Evolutionary conservation across 2,888 invertebrate species (phyloP), one percentile per base, ranked within the genome.

Genomic region (Globia sparganii): DNA sequence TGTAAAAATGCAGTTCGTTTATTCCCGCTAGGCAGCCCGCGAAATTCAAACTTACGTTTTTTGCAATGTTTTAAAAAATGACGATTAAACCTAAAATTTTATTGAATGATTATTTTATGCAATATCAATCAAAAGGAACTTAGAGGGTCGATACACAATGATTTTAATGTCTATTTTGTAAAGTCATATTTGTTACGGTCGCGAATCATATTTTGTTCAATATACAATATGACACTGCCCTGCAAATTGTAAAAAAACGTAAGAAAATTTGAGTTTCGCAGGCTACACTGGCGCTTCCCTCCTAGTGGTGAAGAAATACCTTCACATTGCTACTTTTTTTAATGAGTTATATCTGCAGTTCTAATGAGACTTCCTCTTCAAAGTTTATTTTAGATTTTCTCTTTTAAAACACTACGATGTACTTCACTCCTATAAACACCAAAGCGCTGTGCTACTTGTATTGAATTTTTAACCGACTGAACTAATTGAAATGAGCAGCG

Each of bases 401-500:
- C 49, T 79, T 56, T 56, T 46, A 49, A 43, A 73, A 84, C 37
- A 65, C 37, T 71, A 31, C 28, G 13, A 69, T 46, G 46, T 64
- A 75, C 37, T 67, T 25, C n/a, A 34, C 66, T 71, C 61, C 31
- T 61, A 53, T 49, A 37, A 75, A 62, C 59, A 72, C 58, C 46
- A 67, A 66, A 65, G 53, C 71, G 69, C 43, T 73, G 56, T 64
- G 68, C 69, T 75, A 56, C 68, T 77, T 68, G 74, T 75, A 80
- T 80, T 84, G 78, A 79, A 87, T 81, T 87, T 82, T 77, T 83
- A 86, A 84, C 81, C 69, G 78, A 83, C 69, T 81, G 79, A 82
- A 87, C 81, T 89, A 89, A 88, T 88, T 87, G 89, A 88, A 88
- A 88, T 83, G 81, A 87, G 87, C 81, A 73, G 80, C 86, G 79